A percentile compares a stretch with the other conserved stretches of the same genome.
Evolutionary conservation across 2,113 vertebrate genomes (phyloP).

Genomic region (Odocoileus hemionus): DNA sequence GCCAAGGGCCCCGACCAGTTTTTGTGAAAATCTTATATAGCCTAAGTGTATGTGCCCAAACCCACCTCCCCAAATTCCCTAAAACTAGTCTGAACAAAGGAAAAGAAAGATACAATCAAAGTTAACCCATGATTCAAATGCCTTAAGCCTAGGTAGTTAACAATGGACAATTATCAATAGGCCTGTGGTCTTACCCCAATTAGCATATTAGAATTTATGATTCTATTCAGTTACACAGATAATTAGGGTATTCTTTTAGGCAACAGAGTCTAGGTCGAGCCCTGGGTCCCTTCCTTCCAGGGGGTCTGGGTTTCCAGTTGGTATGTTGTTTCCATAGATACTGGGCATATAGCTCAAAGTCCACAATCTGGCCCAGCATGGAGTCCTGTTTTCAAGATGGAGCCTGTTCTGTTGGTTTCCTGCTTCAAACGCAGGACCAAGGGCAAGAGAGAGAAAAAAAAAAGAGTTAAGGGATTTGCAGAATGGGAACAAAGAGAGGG

Average conservation of each 20-base stretch:
- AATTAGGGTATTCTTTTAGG: background rate
- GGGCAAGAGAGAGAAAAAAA: background rate
- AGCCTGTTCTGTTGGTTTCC: background rate
- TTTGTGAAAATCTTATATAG: no score
- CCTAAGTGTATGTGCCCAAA: background rate
- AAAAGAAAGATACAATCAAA: background rate
- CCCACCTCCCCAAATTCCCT: background rate
- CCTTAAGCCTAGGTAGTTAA: background rate
- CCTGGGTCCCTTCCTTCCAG: background rate
- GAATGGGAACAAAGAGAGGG: background rate
- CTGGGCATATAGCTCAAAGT: background rate
- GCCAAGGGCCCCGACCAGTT: background rate
- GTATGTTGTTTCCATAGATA: background rate
- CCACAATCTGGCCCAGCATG: accelerated
- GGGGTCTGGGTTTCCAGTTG: background rate
- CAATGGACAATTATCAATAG: background rate
- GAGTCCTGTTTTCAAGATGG: background rate
- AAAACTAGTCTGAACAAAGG: background rate
- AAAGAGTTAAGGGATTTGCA: background rate
- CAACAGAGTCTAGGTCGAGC: background rate
- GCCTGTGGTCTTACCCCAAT: background rate
- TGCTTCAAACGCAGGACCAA: background rate
- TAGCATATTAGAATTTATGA: background rate
- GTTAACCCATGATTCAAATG: background rate
- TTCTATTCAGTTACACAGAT: background rate